Conservation (phyloP, 2,888 invertebrate species). For the Petrophora chlorosata region DNA sequence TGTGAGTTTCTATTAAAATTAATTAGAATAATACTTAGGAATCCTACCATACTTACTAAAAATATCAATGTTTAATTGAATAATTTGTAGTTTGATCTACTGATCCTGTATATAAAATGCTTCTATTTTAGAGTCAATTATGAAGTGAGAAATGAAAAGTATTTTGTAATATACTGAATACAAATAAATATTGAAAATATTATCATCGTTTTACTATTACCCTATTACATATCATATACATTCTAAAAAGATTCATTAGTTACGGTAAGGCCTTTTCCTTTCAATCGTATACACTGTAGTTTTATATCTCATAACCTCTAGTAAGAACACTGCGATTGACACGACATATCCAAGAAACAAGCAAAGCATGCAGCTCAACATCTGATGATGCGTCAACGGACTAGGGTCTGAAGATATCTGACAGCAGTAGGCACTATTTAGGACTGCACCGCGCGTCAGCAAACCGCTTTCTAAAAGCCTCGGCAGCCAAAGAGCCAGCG, state of each 20-base stretch:
- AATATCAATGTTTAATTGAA: background rate
- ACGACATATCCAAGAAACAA: slow-evolving; percentile 53
- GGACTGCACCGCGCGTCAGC: slow-evolving; percentile 48
- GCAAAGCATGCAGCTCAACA: slow-evolving; percentile 58
- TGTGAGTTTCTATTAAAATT: background rate
- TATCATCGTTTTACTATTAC: slow-evolving; percentile 33
- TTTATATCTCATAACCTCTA: slow-evolving; percentile 51
- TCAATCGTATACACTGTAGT: slow-evolving; percentile 33
- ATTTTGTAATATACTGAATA: slow-evolving; percentile 46
- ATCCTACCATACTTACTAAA: background rate
- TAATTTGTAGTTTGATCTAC: background rate
- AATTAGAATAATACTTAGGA: background rate
- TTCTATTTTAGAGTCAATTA: slow-evolving; percentile 52
- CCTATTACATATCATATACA: no score
- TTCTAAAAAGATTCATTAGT: no score
- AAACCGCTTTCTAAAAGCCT: slow-evolving; percentile 63
- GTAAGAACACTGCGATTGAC: slow-evolving; percentile 49
- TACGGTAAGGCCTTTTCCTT: slow-evolving; percentile 31
- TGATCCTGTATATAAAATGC: background rate
- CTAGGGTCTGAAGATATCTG: slow-evolving; percentile 50
- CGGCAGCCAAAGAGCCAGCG: slow-evolving; percentile 57
- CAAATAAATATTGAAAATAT: slow-evolving; percentile 38
- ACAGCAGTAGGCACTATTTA: slow-evolving; percentile 40
- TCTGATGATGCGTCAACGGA: slow-evolving; percentile 56
- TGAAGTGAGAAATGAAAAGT: slow-evolving; percentile 40